These are phyloP conservation scores for Monarcha castaneiventris DNA, from an alignment of 2,113 vertebrate genomes.

Conservation along the genomic window DNA sequence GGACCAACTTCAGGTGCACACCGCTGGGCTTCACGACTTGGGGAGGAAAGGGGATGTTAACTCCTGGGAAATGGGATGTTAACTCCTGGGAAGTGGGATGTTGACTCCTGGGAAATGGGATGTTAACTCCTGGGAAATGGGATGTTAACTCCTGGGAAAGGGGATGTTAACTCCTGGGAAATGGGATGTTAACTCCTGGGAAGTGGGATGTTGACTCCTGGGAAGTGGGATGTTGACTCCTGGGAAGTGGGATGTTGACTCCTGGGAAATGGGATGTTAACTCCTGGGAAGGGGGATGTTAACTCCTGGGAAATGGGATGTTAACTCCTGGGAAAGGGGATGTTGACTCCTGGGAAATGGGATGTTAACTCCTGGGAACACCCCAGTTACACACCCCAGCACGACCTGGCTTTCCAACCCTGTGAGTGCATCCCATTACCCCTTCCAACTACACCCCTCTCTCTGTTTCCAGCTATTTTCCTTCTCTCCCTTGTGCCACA, in stretches of 20 bases:
- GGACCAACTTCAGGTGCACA: conserved; percentile 91
- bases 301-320: neutral
- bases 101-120: neutral
- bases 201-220: neutral
- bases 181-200: neutral
- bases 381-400: fast-evolving
- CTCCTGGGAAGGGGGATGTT: neutral
- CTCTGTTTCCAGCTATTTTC: neutral
- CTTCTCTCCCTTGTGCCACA: neutral
- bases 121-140: neutral
- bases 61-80: neutral
- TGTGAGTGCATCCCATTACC: fast-evolving
- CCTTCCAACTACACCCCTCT: too few species aligned
- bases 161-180: neutral
- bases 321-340: neutral
- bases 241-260: neutral
- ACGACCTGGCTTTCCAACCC: fast-evolving
- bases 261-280: neutral
- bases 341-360: neutral
- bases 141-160: neutral
- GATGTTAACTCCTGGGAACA: neutral
- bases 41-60: neutral
- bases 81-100: neutral
- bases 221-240: too few species aligned
- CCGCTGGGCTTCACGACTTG: conserved; percentile 96